A percentile compares a stretch with the other conserved stretches of the same genome.
Evolutionary conservation across 2,888 invertebrate species (phyloP).

Genomic region (Netelia fuscicornis): DNA sequence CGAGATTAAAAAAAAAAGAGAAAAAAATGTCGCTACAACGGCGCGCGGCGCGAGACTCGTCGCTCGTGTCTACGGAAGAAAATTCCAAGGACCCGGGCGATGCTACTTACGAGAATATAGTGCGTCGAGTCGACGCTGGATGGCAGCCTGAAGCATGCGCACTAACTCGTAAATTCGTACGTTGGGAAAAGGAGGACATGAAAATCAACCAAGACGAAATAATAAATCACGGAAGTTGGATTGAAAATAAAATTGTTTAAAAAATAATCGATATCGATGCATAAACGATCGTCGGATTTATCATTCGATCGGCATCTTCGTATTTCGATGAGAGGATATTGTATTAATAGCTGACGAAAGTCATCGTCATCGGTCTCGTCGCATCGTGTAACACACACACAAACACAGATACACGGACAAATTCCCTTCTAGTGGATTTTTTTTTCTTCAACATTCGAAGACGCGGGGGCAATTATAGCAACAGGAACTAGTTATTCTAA

Average conservation of each 20-base stretch:
- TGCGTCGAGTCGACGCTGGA: no score
- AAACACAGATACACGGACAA: conserved; percentile 11
- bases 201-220: no score
- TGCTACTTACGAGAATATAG: no score
- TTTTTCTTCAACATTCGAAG: conserved; percentile 32
- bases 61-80: no score
- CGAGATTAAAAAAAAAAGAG: conserved; percentile 53
- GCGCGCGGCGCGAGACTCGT: conserved; percentile 31
- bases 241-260: background rate
- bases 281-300: conserved; percentile 3
- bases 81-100: no score
- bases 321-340: conserved; percentile 54
- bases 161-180: no score
- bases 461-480: conserved; percentile 60
- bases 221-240: background rate
- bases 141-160: no score
- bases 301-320: background rate
- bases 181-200: no score
- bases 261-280: background rate
- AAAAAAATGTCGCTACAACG: conserved; percentile 70
- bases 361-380: conserved; percentile 42
- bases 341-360: conserved; percentile 61
- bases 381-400: conserved; percentile 26
- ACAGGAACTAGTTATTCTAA: conserved; percentile 67
- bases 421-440: conserved; percentile 18